Base-by-base conservation (phyloP, 92 coral and sea anemone genomes). In the Parazoanthus darwini region DNA sequence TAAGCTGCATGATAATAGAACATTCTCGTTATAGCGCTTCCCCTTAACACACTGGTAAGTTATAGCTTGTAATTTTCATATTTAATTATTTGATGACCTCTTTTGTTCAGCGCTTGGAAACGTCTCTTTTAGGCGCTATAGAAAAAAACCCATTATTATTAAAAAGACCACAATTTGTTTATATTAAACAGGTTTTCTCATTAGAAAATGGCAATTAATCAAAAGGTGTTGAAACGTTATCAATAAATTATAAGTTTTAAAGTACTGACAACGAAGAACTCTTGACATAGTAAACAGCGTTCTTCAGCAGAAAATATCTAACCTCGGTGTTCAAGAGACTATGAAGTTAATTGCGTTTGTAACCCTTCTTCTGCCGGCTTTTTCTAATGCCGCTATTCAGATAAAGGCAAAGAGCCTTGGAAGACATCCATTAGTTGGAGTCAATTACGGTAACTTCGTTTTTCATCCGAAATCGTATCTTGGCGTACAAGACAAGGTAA, bases 391-490 rank as follows among this genome's bases (percentile, higher is more conserved):
- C 25, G 79, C 48, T 35, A 1, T 35, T 71, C 22, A 74, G 43
- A 16, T 74, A 22, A 11, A 33, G 23, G 79, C 79, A 0, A 74
- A 42, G 33, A 74, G 25, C 10, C 79, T 74, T 74, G 79, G 79
- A 4, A 37, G 79, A 37, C 79, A 74, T 37, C 18, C 79, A 35
- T 18, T 42, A 74, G 22, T 74, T 0, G 79, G 79, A 22, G 44
- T 74, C 2, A 74, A 74, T 23, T 74, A 74, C 23, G 79, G 79
- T 18, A 74, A 74, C 79, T 74, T 74, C 33, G 44, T 74, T 20
- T 18, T 74, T 37, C 79, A 74, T 23, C 79, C 39, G n/a, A 74
- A 74, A 22, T 74, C 79, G 25, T 74, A 74, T 74, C 79, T 74
- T 36, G 48, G 37, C 2, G 48, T 74, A 23, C 66, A 58, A 15